Conservation (phyloP, 2,888 invertebrate species). For the Dastarcus helophoroides region DNA sequence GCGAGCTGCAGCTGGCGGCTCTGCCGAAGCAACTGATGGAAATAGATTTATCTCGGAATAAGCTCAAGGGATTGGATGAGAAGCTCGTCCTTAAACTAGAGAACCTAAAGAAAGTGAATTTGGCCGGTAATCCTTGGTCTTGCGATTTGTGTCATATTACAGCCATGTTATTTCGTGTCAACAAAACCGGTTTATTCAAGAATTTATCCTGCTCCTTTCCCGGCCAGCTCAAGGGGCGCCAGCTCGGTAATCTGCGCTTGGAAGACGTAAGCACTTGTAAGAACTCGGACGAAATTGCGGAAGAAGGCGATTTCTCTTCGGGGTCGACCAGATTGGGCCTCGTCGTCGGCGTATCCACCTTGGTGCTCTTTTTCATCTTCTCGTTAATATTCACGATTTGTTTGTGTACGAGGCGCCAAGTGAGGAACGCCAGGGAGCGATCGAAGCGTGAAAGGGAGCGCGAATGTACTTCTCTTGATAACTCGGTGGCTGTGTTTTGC, state of each 20-base stretch:
- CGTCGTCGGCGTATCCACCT: slow-evolving; percentile 38
- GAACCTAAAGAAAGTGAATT: slow-evolving; percentile 41
- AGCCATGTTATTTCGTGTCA: slow-evolving; percentile 44
- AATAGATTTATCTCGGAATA: slow-evolving; percentile 65
- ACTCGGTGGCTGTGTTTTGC: slow-evolving; percentile 34
- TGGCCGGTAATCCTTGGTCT: slow-evolving; percentile 55
- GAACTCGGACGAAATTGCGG: slow-evolving; percentile 39
- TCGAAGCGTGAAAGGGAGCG: slow-evolving; percentile 23
- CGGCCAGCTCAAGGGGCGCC: slow-evolving; percentile 40
- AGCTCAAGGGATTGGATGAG: slow-evolving; percentile 51
- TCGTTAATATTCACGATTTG: slow-evolving; percentile 41
- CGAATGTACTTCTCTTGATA: slow-evolving; percentile 28
- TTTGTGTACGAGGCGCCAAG: slow-evolving; percentile 57
- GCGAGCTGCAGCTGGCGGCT: slow-evolving; percentile 44
- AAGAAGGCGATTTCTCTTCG: slow-evolving; percentile 30
- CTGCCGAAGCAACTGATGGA: slow-evolving; percentile 48
- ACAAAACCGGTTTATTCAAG: slow-evolving; percentile 43
- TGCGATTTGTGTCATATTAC: slow-evolving; percentile 55
- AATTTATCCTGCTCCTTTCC: slow-evolving; percentile 50
- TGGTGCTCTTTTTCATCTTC: slow-evolving; percentile 41
- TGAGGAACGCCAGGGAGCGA: slow-evolving; percentile 43
- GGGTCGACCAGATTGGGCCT: slow-evolving; percentile 39
- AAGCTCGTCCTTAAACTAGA: slow-evolving; percentile 46
- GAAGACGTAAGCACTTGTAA: slow-evolving; percentile 38
- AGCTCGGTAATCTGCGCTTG: slow-evolving; percentile 31